Percentiles rank a stretch among this genome's conserved stretches.
Evolutionary conservation across 2,888 invertebrate species (phyloP).

Genomic region (Hypomecis punctinalis): DNA sequence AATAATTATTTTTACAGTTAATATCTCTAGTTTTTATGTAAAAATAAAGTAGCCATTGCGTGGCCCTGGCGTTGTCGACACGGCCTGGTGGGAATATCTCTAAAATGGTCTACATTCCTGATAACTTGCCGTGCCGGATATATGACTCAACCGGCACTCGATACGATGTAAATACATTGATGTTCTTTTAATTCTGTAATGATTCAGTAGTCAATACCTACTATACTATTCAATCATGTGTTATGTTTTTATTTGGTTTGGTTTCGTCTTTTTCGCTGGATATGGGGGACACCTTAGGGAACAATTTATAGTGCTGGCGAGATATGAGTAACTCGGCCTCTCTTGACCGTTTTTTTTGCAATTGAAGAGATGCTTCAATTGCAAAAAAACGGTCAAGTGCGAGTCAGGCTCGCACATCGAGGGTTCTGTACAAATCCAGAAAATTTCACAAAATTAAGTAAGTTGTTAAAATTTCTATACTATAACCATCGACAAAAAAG

Average conservation of each 20-base stretch:
- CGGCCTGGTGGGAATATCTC: slow-evolving; percentile 64
- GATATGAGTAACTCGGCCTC: no score
- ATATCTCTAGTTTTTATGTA: not conserved
- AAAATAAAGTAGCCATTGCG: not conserved
- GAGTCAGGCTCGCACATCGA: no score
- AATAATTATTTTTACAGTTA: not conserved
- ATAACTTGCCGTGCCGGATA: slow-evolving; percentile 77
- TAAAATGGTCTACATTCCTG: slow-evolving; percentile 71
- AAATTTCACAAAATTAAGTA: no score
- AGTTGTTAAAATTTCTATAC: no score
- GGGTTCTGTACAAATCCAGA: no score
- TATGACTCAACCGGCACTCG: slow-evolving; percentile 65
- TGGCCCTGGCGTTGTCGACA: slow-evolving; percentile 37
- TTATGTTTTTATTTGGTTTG: slow-evolving; percentile 17
- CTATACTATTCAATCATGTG: not conserved
- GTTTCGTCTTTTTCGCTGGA: no score
- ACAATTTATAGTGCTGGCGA: no score
- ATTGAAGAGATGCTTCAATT: no score
- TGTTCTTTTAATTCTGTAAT: slow-evolving; percentile 38
- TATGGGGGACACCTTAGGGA: no score
- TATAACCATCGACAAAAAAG: no score
- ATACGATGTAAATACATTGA: slow-evolving; percentile 58
- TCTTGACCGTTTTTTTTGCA: no score
- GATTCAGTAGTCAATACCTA: slow-evolving; percentile 26
- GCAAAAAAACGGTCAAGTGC: no score